Base-by-base conservation (phyloP, 1,140 invertebrate species). In the Xylocopa sonorina region DNA sequence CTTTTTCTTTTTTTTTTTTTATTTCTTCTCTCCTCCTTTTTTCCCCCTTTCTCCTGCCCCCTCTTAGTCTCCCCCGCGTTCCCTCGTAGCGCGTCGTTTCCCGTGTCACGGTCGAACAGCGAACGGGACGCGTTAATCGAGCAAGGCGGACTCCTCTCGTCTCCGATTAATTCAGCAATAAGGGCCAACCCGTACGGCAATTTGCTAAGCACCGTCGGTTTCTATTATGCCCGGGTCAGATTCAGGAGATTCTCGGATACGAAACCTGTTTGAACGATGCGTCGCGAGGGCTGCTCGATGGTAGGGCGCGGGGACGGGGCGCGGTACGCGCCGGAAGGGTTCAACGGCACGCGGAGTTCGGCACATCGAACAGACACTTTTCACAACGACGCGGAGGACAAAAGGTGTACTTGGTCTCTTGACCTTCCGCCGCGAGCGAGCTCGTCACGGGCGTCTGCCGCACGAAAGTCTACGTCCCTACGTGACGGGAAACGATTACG, bases 321-420 rank as follows among this genome's bases (percentile, higher is more conserved):
- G n/a, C n/a, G n/a, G n/a, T n/a, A n/a, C n/a, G n/a, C n/a, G n/a
- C n/a, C n/a, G n/a, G n/a, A n/a, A 63, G 78, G 48, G 84, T 86
- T 85, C 84, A 85, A 85, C 84, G 84, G 73, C 84, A 85, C 80
- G 76, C 83, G 75, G 63, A 72, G 75, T 86, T 86, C 73, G 84
- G 83, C 84, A 79, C 80, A 76, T 85, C 75, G 83, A 71, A 76
- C 80, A 41, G 62, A 38, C 34, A 74, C 78, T 85, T 85, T 85
- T 84, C 55, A 51, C 77, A 66, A 53, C 67, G 64, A 81, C 63
- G 48, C 64, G 73, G 78, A 84, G 82, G 83, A 85, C 82, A 80
- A 80, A 83, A 80, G 77, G 41, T 76, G 69, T 76, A 80, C 64
- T 83, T 80, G 81, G 83, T 80, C 38, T 66, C 71, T 57, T 64